A percentile compares a stretch with the other conserved stretches of the same genome.
Evolutionary conservation across 2,888 invertebrate genomes (phyloP).

Genomic region (Cylloceria caligata): DNA sequence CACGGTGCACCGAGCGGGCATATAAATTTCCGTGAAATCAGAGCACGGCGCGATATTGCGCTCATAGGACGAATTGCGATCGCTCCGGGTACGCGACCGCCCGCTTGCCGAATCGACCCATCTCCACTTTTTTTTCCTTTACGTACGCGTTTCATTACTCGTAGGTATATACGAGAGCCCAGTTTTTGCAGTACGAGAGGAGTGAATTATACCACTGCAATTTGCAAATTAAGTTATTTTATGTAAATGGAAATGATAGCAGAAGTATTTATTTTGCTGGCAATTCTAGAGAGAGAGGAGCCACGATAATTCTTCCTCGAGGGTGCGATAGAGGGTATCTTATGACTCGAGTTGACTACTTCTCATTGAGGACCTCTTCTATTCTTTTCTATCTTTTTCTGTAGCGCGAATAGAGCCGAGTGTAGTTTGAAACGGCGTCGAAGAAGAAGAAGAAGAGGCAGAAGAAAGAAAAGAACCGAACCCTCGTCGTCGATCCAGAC

Average conservation of each 20-base stretch:
- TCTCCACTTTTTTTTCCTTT: constrained; percentile 7
- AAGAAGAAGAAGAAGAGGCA: neutral
- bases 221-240: constrained; percentile 13
- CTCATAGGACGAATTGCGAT: constrained; percentile 63
- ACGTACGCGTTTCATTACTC: constrained; percentile 8
- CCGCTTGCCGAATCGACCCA: constrained; percentile 50
- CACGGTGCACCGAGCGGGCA: constrained; percentile 25
- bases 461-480: constrained; percentile 27
- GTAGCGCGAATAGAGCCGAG: neutral
- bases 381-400: neutral
- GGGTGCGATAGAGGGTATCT: neutral
- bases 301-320: neutral
- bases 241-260: neutral
- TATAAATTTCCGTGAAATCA: constrained; percentile 66
- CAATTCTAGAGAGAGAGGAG: neutral
- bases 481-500: constrained; percentile 51
- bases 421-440: neutral
- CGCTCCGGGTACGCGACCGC: constrained; percentile 61
- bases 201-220: neutral
- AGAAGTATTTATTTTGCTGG: neutral
- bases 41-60: constrained; percentile 60
- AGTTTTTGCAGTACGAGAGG: neutral
- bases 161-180: neutral
- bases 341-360: neutral
- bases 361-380: neutral